Percentiles rank a stretch among this genome's conserved stretches.
Evolutionary conservation across 2,113 vertebrate species (phyloP).

Genomic region (Lophura nycthemera): DNA sequence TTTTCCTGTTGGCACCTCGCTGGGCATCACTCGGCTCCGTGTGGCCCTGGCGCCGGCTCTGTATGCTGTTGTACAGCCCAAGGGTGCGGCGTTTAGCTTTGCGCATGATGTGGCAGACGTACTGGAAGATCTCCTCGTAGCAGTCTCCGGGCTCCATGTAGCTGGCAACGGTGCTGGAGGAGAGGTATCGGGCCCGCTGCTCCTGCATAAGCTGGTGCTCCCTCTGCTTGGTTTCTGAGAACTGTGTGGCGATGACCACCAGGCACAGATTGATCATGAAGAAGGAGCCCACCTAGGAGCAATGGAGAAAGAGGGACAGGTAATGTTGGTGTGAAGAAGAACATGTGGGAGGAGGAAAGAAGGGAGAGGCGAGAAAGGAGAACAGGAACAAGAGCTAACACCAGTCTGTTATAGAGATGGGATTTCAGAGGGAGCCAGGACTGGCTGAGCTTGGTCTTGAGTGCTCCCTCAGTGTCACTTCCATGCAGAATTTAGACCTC

Average conservation of each 20-base stretch:
- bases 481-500: neutral
- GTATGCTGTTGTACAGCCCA: constrained; percentile 83
- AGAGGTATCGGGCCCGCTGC: constrained; percentile 89
- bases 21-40: neutral
- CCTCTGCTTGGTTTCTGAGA: constrained; percentile 97
- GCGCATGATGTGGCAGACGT: constrained; percentile 91
- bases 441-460: neutral
- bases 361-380: neutral
- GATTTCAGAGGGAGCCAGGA: neutral
- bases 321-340: neutral
- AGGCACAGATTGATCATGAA: constrained; percentile 92
- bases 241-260: constrained; percentile 97
- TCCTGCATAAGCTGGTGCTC: constrained; percentile 99
- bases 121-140: constrained; percentile 96
- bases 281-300: constrained; percentile 68
- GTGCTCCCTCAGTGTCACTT: neutral
- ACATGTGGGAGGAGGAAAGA: neutral
- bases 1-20: constrained; percentile 67
- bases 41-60: constrained; percentile 80
- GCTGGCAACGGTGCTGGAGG: constrained; percentile 93
- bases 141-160: constrained; percentile 94
- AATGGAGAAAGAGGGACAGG: neutral
- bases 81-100: constrained; percentile 86
- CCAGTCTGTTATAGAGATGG: neutral
- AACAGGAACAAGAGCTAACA: neutral